Evolutionary conservation across 2,113 vertebrate genomes (phyloP), one percentile per base, ranked within the genome.

Genomic region (Trochalopteron elliotii): DNA sequence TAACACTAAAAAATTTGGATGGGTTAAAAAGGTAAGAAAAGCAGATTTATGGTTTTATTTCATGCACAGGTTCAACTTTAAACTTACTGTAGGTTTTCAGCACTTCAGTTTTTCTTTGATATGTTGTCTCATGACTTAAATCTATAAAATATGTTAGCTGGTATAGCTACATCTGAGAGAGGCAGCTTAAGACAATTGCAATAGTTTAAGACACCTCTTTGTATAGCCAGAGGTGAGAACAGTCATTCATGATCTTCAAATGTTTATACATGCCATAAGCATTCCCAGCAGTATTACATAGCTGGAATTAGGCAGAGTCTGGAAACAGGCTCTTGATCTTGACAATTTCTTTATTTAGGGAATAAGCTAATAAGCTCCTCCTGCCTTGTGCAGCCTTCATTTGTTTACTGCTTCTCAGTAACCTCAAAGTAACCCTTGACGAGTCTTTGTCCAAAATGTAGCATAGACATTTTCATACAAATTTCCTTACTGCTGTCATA

Each of bases 1-100:
- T 96, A 99, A 99, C 97, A 99, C 99, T 70, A 99, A 99, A 97
- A 99, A 99, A 94, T 99, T 99, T 95, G 99, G 99, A 80, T 99
- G 99, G 99, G 98, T 98, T 96, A 99, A 98, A 96, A 99, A 99
- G 98, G 99, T 99, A 97, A 93, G 69, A 86, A 86, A 89, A 47
- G 2, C 12, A n/a, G 10, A 42, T 53, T 39, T 77, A 15, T 49
- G 3, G 21, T 63, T 40, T 67, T 80, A 14, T 83, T 89, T 80
- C 37, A 27, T 28, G 9, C 4, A 0, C 67, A 61, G 14, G 76
- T 52, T 77, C 15, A 44, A 78, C 65, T 83, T 93, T 79, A 87
- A 81, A 75, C 15, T 81, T 69, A 50, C 5, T 75, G 28, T 12
- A 75, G 28, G 10, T 87, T 91, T 94, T 85, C 28, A 60, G 2